Base-by-base conservation (phyloP, 1,140 invertebrate species). In the Glossosoma conforme region DNA sequence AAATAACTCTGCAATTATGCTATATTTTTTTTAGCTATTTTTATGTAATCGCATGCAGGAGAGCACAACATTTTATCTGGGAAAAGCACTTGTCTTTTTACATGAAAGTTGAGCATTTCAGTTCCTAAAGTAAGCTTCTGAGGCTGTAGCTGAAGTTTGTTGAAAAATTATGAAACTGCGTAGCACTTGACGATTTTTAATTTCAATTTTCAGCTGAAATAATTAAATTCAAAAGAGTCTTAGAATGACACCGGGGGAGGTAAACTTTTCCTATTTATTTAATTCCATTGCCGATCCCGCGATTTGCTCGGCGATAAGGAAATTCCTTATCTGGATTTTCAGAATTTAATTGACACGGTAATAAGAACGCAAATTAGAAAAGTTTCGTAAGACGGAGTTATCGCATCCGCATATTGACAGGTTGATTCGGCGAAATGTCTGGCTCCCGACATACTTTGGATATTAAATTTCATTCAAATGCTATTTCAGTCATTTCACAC, bases 351-450 rank as follows among this genome's bases (percentile, higher is more conserved):
- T 58, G 55, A 58, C 51, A 53, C 55, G 55, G 55, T 58, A 58
- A 58, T 58, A 41, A 58, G 55, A 42, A 50, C 45, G 55, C 55
- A 58, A 58, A 58, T 58, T 58, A 58, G 55, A 58, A 58, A 58
- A 58, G 50, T 58, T 58, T 53, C 28, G 20, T 49, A 28, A 45
- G 22, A 54, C 28, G 38, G 35, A 41, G 38, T 52, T 57, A 57
- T 51, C 47, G 46, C 42, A 40, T 45, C 42, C 32, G 42, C 19
- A 44, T 51, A 52, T 43, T 57, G 54, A 52, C 54, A 57, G 54
- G 52, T 57, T 48, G 54, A 57, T 57, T 57, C 38, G 32, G 13
- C n/a, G n/a, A n/a, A n/a, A n/a, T n/a, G n/a, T n/a, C n/a, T n/a
- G n/a, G n/a, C n/a, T n/a, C n/a, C n/a, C n/a, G n/a, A n/a, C n/a